A percentile compares a stretch with the other conserved stretches of the same genome.
Evolutionary conservation across 2,888 invertebrate genomes (phyloP).

Genomic region (Diploptera punctata): DNA sequence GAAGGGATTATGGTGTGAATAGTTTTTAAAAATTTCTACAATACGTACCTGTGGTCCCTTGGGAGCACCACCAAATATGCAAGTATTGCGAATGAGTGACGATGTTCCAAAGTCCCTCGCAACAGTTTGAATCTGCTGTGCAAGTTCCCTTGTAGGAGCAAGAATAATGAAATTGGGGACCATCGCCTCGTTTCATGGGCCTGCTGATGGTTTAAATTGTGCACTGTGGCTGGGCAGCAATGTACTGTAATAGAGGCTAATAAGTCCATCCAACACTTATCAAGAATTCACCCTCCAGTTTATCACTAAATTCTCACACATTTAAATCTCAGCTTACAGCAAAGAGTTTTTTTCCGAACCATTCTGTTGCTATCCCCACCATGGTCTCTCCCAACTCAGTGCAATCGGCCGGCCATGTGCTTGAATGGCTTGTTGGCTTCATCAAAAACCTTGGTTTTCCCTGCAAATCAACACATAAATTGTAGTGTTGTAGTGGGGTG

Average conservation of each 20-base stretch:
- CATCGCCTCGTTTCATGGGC: constrained; percentile 78
- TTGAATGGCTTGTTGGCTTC: no score
- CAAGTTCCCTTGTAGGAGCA: constrained; percentile 80
- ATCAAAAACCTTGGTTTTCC: constrained; percentile 71
- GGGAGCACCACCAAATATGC: constrained; percentile 93
- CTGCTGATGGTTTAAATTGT: constrained; percentile 83
- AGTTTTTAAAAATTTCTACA: no score
- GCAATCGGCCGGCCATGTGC: constrained; percentile 88
- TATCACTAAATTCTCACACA: no score
- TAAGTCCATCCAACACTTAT: background rate
- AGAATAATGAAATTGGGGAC: constrained; percentile 83
- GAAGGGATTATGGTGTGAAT: no score
- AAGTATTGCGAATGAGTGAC: constrained; percentile 80
- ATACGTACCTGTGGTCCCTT: constrained; percentile 60
- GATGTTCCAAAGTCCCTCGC: constrained; percentile 80
- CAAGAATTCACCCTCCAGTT: no score
- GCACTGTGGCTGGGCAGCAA: constrained; percentile 84
- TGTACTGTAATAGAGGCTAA: constrained; percentile 67
- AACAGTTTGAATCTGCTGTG: constrained; percentile 84
- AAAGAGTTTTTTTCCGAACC: constrained; percentile 82
- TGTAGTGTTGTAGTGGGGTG: no score
- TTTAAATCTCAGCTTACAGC: constrained; percentile 50
- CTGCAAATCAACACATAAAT: no score
- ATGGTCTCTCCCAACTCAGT: constrained; percentile 77
- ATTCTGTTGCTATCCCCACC: constrained; percentile 86